These are phyloP conservation scores for Drosophila incognita DNA, from an alignment of 2,888 invertebrate genomes.

Conservation along the genomic window DNA sequence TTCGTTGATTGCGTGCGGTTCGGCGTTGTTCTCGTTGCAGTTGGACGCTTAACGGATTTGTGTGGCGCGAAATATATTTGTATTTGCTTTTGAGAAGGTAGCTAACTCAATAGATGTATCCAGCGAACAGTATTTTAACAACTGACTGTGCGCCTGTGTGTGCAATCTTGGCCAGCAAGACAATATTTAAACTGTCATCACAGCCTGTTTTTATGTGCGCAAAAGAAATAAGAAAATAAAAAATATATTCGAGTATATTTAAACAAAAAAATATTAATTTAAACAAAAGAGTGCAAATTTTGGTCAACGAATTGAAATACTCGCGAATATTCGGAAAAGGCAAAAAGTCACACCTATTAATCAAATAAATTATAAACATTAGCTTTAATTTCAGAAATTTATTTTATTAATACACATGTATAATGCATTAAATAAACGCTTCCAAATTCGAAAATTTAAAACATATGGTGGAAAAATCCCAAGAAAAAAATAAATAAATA, in stretches of 20 bases:
- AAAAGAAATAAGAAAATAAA: slow-evolving; percentile 10
- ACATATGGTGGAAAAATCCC: not conserved
- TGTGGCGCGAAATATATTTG: slow-evolving; percentile 51
- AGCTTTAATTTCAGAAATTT: not conserved
- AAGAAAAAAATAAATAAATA: not conserved
- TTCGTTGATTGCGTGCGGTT: slow-evolving; percentile 69
- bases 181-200: slow-evolving; percentile 1
- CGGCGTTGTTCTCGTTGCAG: slow-evolving; percentile 25
- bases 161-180: slow-evolving; percentile 31
- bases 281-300: not conserved
- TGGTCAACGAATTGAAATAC: not conserved
- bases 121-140: slow-evolving; percentile 27
- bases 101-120: slow-evolving; percentile 25
- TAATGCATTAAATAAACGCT: not conserved
- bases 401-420: not conserved
- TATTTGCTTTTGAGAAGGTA: slow-evolving; percentile 43
- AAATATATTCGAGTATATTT: slow-evolving; percentile 6
- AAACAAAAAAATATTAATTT: not conserved
- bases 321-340: not conserved
- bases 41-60: slow-evolving; percentile 31
- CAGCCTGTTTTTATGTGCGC: slow-evolving; percentile 2
- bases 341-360: slow-evolving; percentile 3
- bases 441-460: too few relatives aligned
- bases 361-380: not conserved
- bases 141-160: slow-evolving; percentile 20